phyloP scores from a whole-genome alignment of 2,797 vertebrate species.

The Cheracebus regulus region DNA sequence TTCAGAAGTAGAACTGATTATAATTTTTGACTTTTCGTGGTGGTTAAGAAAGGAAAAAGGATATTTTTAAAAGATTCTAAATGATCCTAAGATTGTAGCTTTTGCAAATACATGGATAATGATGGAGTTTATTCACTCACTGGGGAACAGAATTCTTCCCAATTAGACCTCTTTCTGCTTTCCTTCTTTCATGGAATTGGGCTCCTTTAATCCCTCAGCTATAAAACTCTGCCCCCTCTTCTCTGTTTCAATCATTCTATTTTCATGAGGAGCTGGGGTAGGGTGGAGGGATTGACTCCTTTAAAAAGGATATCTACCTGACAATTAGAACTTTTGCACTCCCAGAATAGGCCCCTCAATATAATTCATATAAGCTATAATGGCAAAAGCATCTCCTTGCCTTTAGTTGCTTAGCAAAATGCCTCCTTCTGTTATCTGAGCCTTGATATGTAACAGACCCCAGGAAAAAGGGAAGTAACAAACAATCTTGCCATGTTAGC shows the following conservation, averaged over 20 bases:
- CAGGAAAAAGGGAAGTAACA: neutral
- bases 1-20: neutral
- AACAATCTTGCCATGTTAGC: neutral
- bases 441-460: neutral
- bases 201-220: neutral
- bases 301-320: neutral
- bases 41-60: neutral
- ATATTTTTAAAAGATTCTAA: neutral
- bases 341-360: neutral
- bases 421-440: neutral
- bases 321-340: neutral
- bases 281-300: neutral
- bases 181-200: neutral
- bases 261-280: neutral
- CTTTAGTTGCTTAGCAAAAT: conserved; percentile 1
- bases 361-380: neutral
- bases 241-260: neutral
- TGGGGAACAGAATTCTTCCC: neutral
- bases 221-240: neutral
- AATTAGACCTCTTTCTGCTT: neutral
- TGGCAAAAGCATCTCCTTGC: neutral
- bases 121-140: neutral
- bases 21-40: neutral
- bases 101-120: neutral
- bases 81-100: neutral